Evolutionary conservation across 2,888 invertebrate genomes (phyloP), one percentile per base, ranked within the genome.

Genomic region (Thereva unica): DNA sequence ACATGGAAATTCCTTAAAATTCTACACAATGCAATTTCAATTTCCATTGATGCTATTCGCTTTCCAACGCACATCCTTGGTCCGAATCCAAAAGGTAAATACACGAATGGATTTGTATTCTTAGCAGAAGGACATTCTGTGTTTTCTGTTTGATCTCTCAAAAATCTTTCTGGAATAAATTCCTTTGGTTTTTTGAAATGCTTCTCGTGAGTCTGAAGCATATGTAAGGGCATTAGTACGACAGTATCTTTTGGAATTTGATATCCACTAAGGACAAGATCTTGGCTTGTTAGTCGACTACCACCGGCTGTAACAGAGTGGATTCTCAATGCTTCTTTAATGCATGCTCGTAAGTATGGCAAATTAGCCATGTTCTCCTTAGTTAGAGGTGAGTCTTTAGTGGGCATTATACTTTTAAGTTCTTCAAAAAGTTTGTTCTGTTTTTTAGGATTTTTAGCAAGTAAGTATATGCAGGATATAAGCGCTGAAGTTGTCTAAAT

Each of bases 1-100:
- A 83, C 71, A 1, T 75, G 66, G 69, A 81, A 83, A 69, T 82
- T 80, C 12, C 80, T 77, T 38, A 83, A 73, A 64, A 78, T 69
- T 71, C 77, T 83, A 37, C 83, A 81, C 8, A 85, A 71, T 0
- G 86, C 78, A 8, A 82, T 79, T 76, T 86, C 86, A 69, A 90
- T 82, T 76, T 90, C 90, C 72, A 91, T 80, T 74, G 89, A 89
- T 0, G 90, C 90, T 71, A 92, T 86, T 74, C 91, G 82, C 74
- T 87, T 83, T 4, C 91, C 91, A 67, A 89, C 85, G 74, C 90
- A 90, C 69, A 85, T 84, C 66, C 90, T 72, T 3, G 77, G 74
- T 0, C 78, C 78, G 57, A 77, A 77, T 0, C 78, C 77, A 52
- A 78, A 78, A 0, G 77, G 78, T 37, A 77, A 10, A 70, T 74